Base-by-base conservation (phyloP, 2,797 vertebrate species). In the Alauda arvensis region DNA sequence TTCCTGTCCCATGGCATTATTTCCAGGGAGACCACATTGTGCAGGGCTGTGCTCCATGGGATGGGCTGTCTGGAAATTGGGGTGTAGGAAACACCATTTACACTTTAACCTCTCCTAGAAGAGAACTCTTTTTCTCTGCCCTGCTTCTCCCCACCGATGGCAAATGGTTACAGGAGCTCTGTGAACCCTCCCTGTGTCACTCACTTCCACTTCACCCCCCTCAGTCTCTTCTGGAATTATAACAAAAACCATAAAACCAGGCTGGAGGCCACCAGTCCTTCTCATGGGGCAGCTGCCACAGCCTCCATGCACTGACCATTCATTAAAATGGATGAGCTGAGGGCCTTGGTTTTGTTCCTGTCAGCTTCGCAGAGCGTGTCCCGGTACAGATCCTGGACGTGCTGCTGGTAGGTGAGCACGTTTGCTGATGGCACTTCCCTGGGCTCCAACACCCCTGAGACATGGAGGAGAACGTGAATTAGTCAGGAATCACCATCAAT, bases 301-400 rank as follows among this genome's bases (percentile, higher is more conserved):
- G 8, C 53, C 43, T 80, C n/a, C 42, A 62, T 43, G 40, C 60
- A 90, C 94, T 86, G 37, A 96, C 94, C 94, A 85, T 24, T 19
- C 9, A 23, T 4, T 15, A 87, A n/a, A 71, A 91, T 3, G 62
- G 89, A 87, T 0, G 92, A 94, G 17, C 21, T 31, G 40, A 15
- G 5, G 15, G 8, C 1, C 43, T 7, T 31, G 34, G 7, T 77
- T 87, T 24, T 95, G 84, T 91, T 65, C 59, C 77, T 45, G 20
- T 87, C 78, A 75, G 85, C 77, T 11, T 88, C 70, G 1, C 1
- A 2, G 28, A 67, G 57, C 25, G 10, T 43, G 23, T 90, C 90
- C 51, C 0, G 13, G 63, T 87, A 81, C 77, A 87, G 24, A 46
- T 62, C 85, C 74, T 2, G 10, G 15, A 18, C 14, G 20, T 93